phyloP scores from a whole-genome alignment of 30 jellyfish, hydroid and myxozoan species.

The Phacellophora camtschatica region DNA sequence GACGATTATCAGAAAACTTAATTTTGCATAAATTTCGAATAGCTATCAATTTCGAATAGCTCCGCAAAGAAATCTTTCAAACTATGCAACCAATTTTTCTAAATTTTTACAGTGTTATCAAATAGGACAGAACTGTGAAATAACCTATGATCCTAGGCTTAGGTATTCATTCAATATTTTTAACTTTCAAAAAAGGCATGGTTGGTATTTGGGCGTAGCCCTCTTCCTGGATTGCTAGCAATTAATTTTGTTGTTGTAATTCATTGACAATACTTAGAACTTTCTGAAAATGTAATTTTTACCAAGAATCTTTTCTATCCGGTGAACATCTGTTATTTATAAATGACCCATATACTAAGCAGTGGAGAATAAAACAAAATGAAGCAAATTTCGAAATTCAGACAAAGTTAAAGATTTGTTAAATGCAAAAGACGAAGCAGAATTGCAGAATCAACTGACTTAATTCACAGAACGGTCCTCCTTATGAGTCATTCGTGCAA shows the following conservation, averaged over 20 bases:
- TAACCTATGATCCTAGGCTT: background rate
- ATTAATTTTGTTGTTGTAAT: too few relatives aligned
- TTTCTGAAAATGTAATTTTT: too few relatives aligned
- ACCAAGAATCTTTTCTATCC: too few relatives aligned
- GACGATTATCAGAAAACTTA: too few relatives aligned
- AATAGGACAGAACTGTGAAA: background rate
- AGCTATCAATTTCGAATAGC: background rate
- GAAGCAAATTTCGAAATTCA: conserved; percentile 31
- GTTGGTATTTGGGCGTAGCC: background rate
- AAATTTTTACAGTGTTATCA: background rate
- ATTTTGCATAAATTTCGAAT: too few relatives aligned
- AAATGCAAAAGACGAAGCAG: conserved; percentile 12
- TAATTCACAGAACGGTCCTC: background rate
- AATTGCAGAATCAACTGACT: background rate
- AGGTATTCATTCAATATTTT: background rate
- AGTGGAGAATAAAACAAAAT: too few relatives aligned
- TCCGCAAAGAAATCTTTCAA: background rate
- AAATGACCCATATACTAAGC: too few relatives aligned
- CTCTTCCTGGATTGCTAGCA: too few relatives aligned
- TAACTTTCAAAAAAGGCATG: background rate
- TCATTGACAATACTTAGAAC: too few relatives aligned
- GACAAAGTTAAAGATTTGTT: conserved; percentile 5
- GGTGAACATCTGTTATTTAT: too few relatives aligned
- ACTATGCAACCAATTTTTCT: background rate
- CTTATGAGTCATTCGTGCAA: background rate